Evolutionary conservation across 2,113 vertebrate species (phyloP), one percentile per base, ranked within the genome.

Genomic region (Gopherus evgoodei): DNA sequence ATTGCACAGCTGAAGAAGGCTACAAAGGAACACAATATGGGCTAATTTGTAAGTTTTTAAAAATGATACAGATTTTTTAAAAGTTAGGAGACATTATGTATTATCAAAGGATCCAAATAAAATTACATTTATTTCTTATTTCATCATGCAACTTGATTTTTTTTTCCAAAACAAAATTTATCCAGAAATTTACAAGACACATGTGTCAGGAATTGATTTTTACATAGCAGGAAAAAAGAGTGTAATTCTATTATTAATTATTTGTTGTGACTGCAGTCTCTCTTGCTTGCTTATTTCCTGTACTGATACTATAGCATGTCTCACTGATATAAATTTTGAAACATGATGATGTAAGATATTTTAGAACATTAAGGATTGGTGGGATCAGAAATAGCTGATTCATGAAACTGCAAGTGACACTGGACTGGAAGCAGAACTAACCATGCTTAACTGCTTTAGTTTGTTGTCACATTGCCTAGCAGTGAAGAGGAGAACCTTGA

Each of bases 401-500:
- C 50, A 88, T 80, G n/a, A 52, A 94, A 14, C 35, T 90, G 49
- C 13, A 84, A 79, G 0, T 95, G 82, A 53, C 53, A 87, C 86
- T 78, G 53, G 72, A 65, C 76, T 90, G 69, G 62, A 80, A 93
- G 83, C 50, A 95, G 80, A 95, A 90, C 75, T 94, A 90, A 93
- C 75, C 17, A 87, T 83, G 19, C 44, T 95, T 93, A 93, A 92
- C 9, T 94, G 47, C 50, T 35, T 79, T 93, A 84, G 7, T 31
- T 91, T 88, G 14, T 1, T 38, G 92, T 76, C 83, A 95, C 69
- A 93, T 86, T 92, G 35, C 65, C 84, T 50, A 84, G 38, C 3
- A 84, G 25, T 49, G 47, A 79, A 95, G n/a, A 95, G 82, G 83
- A 91, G 95, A 95, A 42, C 59, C 90, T 92, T 96, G 81, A 96